phyloP scores from a whole-genome alignment of 2,113 vertebrate species.

The Erythrolamprus reginae region DNA sequence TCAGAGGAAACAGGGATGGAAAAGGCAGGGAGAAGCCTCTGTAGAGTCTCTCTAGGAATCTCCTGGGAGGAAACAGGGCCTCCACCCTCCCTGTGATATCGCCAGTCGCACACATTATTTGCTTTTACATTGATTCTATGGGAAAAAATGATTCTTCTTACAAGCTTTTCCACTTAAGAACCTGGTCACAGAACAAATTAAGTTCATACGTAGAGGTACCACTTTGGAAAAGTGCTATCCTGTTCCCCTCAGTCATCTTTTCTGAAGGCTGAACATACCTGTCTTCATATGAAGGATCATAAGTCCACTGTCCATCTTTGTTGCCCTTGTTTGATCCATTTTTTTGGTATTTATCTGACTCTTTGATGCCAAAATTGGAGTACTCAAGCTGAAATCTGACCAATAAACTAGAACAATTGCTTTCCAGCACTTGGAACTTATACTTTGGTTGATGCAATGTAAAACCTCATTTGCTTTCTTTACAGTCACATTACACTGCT shows the following conservation, averaged over 20 bases:
- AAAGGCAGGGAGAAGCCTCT: too few relatives aligned
- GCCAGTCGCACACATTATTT: too few relatives aligned
- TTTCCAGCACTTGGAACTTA: neutral
- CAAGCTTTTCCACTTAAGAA: too few relatives aligned
- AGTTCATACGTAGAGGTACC: too few relatives aligned
- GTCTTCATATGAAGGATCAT: neutral
- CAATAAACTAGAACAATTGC: neutral
- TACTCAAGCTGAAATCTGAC: neutral
- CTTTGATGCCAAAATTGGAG: neutral
- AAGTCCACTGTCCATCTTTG: neutral
- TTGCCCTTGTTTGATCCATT: neutral
- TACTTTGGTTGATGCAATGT: neutral
- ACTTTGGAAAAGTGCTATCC: neutral
- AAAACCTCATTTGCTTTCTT: neutral
- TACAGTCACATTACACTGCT: neutral
- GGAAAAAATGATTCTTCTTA: too few relatives aligned
- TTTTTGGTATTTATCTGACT: neutral
- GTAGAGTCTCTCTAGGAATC: too few relatives aligned
- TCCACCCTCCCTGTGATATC: too few relatives aligned
- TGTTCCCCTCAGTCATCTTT: neutral
- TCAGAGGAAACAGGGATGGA: too few relatives aligned
- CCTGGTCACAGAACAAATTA: too few relatives aligned
- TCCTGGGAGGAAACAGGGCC: too few relatives aligned
- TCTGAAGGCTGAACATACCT: neutral
- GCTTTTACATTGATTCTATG: too few relatives aligned